A percentile compares a stretch with the other conserved stretches of the same genome.
Conservation (phyloP, 2,888 invertebrate species). For the Chironomus tentans region DNA sequence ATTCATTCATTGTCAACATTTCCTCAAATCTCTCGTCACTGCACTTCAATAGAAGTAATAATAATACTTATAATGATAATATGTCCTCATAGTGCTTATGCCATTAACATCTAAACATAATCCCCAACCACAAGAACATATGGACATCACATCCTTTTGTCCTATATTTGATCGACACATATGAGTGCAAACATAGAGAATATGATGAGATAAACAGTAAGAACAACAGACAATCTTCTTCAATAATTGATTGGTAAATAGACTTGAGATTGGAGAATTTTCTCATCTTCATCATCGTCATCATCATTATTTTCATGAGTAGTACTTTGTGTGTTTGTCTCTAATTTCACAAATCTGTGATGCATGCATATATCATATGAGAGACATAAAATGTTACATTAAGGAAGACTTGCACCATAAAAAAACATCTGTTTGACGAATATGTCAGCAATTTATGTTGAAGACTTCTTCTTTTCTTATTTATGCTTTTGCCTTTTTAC, state of each 20-base stretch:
- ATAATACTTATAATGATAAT: neutral
- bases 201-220: conserved; percentile 13
- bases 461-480: neutral
- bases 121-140: neutral
- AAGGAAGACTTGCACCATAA: neutral
- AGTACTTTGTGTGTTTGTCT: neutral
- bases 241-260: conserved; percentile 25
- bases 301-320: too few species aligned
- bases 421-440: conserved; percentile 22
- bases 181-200: too few species aligned
- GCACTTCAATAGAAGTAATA: neutral
- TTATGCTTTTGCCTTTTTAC: neutral
- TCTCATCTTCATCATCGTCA: neutral
- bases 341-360: neutral
- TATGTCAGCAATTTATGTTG: neutral
- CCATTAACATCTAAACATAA: neutral
- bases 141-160: neutral
- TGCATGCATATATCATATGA: neutral
- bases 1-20: neutral
- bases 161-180: neutral
- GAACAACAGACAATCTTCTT: neutral
- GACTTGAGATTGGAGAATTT: neutral
- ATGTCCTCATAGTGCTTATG: neutral
- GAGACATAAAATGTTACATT: neutral
- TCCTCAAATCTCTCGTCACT: conserved; percentile 10